These are phyloP conservation scores for Aphidius colemani DNA, from an alignment of 2,888 invertebrate species.

Conservation along the genomic window DNA sequence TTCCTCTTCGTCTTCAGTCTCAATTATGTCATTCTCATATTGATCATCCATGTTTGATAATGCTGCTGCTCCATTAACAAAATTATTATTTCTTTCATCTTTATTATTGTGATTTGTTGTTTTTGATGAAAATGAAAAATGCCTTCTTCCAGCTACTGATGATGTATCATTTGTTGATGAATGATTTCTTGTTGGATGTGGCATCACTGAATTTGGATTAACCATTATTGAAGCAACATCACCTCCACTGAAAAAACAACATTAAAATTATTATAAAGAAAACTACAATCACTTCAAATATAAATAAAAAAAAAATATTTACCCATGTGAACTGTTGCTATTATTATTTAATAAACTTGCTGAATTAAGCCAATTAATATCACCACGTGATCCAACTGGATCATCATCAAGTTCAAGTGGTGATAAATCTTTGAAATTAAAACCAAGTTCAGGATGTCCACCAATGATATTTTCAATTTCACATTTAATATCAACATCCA, in stretches of 20 bases:
- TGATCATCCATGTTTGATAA: constrained; percentile 45
- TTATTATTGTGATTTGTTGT: not conserved
- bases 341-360: constrained; percentile 55
- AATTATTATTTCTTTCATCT: too few species aligned
- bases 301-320: constrained; percentile 13
- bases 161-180: constrained; percentile 29
- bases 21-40: constrained; percentile 62
- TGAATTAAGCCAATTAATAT: constrained; percentile 52
- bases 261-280: constrained; percentile 64
- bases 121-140: constrained; percentile 44
- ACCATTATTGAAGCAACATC: constrained; percentile 83
- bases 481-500: constrained; percentile 86
- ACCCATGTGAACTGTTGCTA: constrained; percentile 57
- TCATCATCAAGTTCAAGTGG: constrained; percentile 70
- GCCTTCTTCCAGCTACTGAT: constrained; percentile 29
- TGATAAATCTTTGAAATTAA: constrained; percentile 66
- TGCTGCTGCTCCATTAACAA: too few species aligned
- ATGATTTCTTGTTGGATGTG: constrained; percentile 64
- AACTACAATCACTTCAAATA: constrained; percentile 7
- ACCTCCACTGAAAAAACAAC: constrained; percentile 71
- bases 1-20: constrained; percentile 62
- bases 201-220: constrained; percentile 90
- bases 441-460: constrained; percentile 63
- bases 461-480: constrained; percentile 82
- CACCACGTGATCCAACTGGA: constrained; percentile 52